A percentile compares a stretch with the other conserved stretches of the same genome.
Evolutionary conservation across 2,113 vertebrate genomes (phyloP).

Genomic region (Ceuthmochares aereus): DNA sequence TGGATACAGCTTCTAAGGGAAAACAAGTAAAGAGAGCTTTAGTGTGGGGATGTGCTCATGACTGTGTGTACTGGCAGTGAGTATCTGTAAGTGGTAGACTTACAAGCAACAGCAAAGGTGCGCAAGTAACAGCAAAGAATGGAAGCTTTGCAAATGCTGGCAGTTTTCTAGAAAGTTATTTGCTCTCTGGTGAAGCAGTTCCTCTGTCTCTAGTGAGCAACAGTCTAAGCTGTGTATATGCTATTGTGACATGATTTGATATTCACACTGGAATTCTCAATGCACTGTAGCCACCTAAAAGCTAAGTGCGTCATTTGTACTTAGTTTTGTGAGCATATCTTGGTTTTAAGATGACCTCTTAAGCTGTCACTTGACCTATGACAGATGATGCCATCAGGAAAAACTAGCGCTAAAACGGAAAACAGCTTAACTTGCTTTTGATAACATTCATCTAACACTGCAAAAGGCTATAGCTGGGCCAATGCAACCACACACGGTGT

Average conservation of each 20-base stretch:
- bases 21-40: neutral
- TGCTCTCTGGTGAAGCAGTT: neutral
- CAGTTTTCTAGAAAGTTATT: neutral
- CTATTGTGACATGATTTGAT: neutral
- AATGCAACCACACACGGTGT: neutral
- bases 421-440: neutral
- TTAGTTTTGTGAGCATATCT: neutral
- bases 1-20: neutral
- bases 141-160: neutral
- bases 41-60: neutral
- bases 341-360: conserved; percentile 22
- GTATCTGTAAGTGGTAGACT: neutral
- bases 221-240: neutral
- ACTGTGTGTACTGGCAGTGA: neutral
- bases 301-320: neutral
- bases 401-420: neutral
- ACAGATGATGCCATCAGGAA: neutral
- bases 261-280: neutral
- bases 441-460: neutral
- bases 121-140: neutral
- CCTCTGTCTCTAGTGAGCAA: rapidly evolving
- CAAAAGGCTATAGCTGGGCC: neutral
- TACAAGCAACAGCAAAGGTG: neutral
- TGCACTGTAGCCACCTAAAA: neutral
- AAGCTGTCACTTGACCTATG: conserved; percentile 44